Percentiles rank a stretch among this genome's conserved stretches.
These are phyloP conservation scores for Campoletis sonorensis DNA, from an alignment of 1,140 invertebrate genomes.

Conservation along the genomic window DNA sequence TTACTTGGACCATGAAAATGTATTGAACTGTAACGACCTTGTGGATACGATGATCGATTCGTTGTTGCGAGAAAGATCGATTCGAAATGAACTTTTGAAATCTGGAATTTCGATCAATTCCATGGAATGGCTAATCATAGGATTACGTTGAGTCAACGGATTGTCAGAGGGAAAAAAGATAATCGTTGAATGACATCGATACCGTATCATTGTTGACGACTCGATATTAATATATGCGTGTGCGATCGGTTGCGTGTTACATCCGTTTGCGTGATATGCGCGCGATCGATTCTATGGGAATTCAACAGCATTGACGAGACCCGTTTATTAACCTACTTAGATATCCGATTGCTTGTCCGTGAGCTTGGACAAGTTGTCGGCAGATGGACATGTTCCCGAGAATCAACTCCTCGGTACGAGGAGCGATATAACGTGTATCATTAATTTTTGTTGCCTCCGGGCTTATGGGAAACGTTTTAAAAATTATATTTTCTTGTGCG, in stretches of 20 bases:
- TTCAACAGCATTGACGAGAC: conserved; percentile 62
- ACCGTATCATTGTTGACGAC: background rate
- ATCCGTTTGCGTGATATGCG: conserved; percentile 58
- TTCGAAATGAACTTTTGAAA: too few relatives aligned
- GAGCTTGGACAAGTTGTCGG: conserved; percentile 31
- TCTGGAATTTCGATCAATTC: too few relatives aligned
- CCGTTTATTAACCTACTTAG: conserved; percentile 68
- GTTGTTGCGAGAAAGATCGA: too few relatives aligned
- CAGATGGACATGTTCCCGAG: conserved; percentile 61
- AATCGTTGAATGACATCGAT: background rate
- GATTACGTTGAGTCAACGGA: too few relatives aligned
- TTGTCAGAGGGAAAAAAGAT: background rate
- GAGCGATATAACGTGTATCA: background rate
- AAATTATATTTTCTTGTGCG: too few relatives aligned
- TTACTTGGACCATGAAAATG: too few relatives aligned
- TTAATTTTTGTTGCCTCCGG: too few relatives aligned
- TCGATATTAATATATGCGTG: conserved; percentile 49
- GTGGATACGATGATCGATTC: too few relatives aligned
- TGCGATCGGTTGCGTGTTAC: conserved; percentile 60
- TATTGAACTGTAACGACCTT: too few relatives aligned
- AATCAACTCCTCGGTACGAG: conserved; percentile 8
- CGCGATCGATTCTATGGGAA: conserved; percentile 65
- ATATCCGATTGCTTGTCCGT: conserved; percentile 54
- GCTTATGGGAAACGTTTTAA: too few relatives aligned
- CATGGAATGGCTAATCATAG: too few relatives aligned